phyloP scores from a whole-genome alignment of 2,797 vertebrate species.

The Glyptemys insculpta region DNA sequence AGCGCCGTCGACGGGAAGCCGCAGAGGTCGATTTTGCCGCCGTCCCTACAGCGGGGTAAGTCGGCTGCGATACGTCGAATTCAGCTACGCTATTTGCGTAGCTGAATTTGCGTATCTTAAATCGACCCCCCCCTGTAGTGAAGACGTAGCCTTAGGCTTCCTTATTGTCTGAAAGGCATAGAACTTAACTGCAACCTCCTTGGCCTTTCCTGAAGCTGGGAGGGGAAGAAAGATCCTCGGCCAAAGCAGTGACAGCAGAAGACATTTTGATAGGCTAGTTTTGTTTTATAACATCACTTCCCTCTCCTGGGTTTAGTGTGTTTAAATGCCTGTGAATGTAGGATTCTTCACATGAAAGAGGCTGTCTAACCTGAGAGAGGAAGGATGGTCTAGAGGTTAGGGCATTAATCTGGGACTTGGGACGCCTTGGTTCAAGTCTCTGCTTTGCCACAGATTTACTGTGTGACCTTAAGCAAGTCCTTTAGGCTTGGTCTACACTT shows the following conservation, averaged over 20 bases:
- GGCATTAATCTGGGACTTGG: background rate
- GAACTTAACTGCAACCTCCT: slow-evolving; percentile 35
- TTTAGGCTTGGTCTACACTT: too few relatives aligned
- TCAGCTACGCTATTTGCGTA: too few relatives aligned
- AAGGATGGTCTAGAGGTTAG: fast-evolving
- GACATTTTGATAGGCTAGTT: fast-evolving
- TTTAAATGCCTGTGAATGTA: background rate
- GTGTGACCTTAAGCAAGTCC: background rate
- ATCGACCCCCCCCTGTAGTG: too few relatives aligned
- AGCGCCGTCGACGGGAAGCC: too few relatives aligned
- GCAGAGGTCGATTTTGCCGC: too few relatives aligned
- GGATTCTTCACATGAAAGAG: fast-evolving
- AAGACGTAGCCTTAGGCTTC: too few relatives aligned
- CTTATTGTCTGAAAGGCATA: slow-evolving; percentile 52
- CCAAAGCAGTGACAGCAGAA: background rate
- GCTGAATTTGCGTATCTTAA: too few relatives aligned
- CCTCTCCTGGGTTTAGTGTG: background rate
- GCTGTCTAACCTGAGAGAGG: fast-evolving
- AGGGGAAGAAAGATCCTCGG: slow-evolving; percentile 9
- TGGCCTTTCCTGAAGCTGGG: slow-evolving; percentile 13
- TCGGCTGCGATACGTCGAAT: too few relatives aligned
- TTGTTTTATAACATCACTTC: background rate
- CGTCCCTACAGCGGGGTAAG: too few relatives aligned
- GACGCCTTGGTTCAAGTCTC: background rate
- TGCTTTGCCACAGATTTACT: background rate